Base-by-base conservation (phyloP, 2,113 vertebrate genomes). In the Cebus imitator region DNA sequence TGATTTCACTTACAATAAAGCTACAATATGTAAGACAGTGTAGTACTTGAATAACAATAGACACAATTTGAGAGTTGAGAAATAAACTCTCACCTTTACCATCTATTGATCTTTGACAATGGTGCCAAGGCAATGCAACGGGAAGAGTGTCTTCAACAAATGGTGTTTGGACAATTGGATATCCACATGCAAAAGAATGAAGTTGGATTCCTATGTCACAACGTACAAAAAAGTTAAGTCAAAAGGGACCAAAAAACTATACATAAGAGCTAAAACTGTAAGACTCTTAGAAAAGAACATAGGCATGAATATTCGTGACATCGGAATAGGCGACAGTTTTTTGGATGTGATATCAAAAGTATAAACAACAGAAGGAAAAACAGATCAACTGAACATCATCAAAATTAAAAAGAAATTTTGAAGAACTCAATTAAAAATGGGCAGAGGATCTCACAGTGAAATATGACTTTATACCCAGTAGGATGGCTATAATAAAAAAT, bases 351-450 rank as follows among this genome's bases (percentile, higher is more conserved):
- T 14, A 37, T 10, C 58, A 66, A 93, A 84, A 87, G 18, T 21
- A 83, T 25, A 91, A 78, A 55, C n/a, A 75, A 58, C 3, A 6
- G 78, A 88, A 91, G 23, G 64, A 95, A 95, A 70, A 58, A n/a
- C 20, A 57, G 18, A 32, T 79, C 83, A 91, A 83, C 10, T 40
- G 48, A 18, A 72, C 25, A 70, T 55, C 18, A 70, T 61, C 3
- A n/a, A 76, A 95, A 55, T 37, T 43, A 55, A 81, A 94, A 92
- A 76, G n/a, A 18, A 72, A 35, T 18, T 7, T 96, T 27, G 64
- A 91, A 95, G 52, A 89, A 81, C 64, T n/a, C 8, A 83, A 10
- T 83, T 72, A 7, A 87, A 95, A 91, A 72, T 93, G 70, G 61
- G 50, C 52, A 66, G 83, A 45, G 17, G 21, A 43, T 79, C 21